Base-by-base conservation (phyloP, 2,888 invertebrate species). In the Stenichneumon culpator region DNA sequence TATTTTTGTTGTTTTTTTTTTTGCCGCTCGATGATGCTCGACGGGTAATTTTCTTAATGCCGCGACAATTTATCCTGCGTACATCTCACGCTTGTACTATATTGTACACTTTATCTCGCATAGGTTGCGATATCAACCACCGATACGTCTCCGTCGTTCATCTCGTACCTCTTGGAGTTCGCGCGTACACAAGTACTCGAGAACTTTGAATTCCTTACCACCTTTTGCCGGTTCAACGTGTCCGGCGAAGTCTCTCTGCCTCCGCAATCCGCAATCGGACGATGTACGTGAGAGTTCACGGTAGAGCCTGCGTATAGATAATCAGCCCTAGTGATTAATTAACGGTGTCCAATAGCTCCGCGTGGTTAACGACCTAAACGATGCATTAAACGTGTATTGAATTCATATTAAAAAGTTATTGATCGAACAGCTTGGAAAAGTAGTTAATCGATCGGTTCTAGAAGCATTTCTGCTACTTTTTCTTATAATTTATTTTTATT, bases 251-350 rank as follows among this genome's bases (percentile, higher is more conserved):
- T 22, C 22, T 22, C 54, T 54, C 22, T 57, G 67, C 39, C 50
- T 52, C 65, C 44, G 73, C 57, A 67, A 80, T 57, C 65, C 57
- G 57, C 36, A 4, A 36, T 6, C 52, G 19, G 52, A 36, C 22
- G 57, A 57, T 82, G 57, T 57, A 52, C 72, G 39, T 50, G 44
- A 25, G 65, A 57, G 44, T 68, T 25, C 57, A 28, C 32, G 2
- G 25, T 47, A 44, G 25, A 44, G 14, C 44, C 14, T 69, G 47
- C 63, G 75, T 73, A 78, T 7, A 82, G 82, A 82, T 82, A 82
- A 82, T 78, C n/a, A 82, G 78, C 78, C 52, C n/a, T 57, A 14
- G 36, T 72, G 19, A 82, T 82, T 82, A 82, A 82, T 82, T 82
- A 78, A 50, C 72, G 19, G 44, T 14, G 44, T 78, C 57, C 19